Conservation (phyloP, 2,797 vertebrate genomes). For the Alosa sapidissima region DNA sequence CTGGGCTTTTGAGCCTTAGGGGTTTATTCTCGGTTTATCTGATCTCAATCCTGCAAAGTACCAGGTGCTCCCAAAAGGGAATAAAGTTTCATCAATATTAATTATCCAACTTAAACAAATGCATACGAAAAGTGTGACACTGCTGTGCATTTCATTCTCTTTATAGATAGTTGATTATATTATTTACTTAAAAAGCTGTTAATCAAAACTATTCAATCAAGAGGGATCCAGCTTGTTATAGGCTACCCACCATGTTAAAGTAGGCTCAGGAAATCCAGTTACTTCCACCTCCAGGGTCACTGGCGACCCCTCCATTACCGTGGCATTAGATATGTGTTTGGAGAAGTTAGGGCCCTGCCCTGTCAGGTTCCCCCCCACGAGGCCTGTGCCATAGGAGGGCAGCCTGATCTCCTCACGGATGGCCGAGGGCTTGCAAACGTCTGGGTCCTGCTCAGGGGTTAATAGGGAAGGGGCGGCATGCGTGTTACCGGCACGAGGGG, state of each 20-base stretch:
- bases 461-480: slow-evolving; percentile 77
- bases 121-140: neutral
- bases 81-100: neutral
- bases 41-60: slow-evolving; percentile 16
- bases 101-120: neutral
- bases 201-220: slow-evolving; percentile 9
- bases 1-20: neutral
- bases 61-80: neutral
- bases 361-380: slow-evolving; percentile 69
- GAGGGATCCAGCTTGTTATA: slow-evolving; percentile 76
- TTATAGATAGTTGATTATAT: neutral
- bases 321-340: slow-evolving; percentile 84
- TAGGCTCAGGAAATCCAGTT: slow-evolving; percentile 86
- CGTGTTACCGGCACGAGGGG: slow-evolving; percentile 68
- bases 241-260: slow-evolving; percentile 95
- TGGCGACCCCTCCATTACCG: slow-evolving; percentile 87
- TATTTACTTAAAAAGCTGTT: neutral
- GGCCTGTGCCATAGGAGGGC: slow-evolving; percentile 73
- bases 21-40: neutral
- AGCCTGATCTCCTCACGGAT: slow-evolving; percentile 83
- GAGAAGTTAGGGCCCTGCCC: slow-evolving; percentile 82
- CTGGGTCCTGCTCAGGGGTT: slow-evolving; percentile 74
- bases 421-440: slow-evolving; percentile 75
- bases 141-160: neutral
- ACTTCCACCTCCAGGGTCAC: slow-evolving; percentile 96